Conservation (phyloP, 2,113 vertebrate species). For the Bagarius yarrelli region DNA sequence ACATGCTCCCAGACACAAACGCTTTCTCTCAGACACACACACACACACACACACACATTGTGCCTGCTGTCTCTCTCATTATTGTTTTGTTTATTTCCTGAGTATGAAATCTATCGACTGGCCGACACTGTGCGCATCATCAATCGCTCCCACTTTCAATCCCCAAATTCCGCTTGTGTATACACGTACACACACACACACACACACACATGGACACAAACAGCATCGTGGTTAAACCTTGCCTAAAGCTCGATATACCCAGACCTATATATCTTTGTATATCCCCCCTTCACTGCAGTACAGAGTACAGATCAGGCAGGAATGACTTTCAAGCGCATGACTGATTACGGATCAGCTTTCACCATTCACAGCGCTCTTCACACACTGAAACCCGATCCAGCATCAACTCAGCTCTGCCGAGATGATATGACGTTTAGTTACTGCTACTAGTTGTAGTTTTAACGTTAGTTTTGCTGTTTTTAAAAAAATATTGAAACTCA, state of each 20-base stretch:
- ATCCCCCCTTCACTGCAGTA: slow-evolving; percentile 16
- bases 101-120: slow-evolving; percentile 33
- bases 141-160: slow-evolving; percentile 24
- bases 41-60: slow-evolving; percentile 15
- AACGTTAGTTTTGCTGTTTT: not conserved
- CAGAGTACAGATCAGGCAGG: slow-evolving; percentile 18
- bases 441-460: not conserved
- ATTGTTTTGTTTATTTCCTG: slow-evolving; percentile 44
- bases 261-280: slow-evolving; percentile 44
- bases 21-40: slow-evolving; percentile 14
- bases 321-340: slow-evolving; percentile 17
- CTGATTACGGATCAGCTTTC: slow-evolving; percentile 31
- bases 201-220: slow-evolving; percentile 26
- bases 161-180: slow-evolving; percentile 1
- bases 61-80: slow-evolving; percentile 39
- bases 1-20: slow-evolving; percentile 32
- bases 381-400: slow-evolving; percentile 10
- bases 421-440: not conserved
- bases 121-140: slow-evolving; percentile 20
- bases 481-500: no score
- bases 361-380: slow-evolving; percentile 14
- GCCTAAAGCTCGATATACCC: slow-evolving; percentile 27
- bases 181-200: not conserved
- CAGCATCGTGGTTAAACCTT: slow-evolving; percentile 38
- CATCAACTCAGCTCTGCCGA: not conserved